Conservation (phyloP, 2,113 vertebrate genomes). For the Leucopternis melanops region DNA sequence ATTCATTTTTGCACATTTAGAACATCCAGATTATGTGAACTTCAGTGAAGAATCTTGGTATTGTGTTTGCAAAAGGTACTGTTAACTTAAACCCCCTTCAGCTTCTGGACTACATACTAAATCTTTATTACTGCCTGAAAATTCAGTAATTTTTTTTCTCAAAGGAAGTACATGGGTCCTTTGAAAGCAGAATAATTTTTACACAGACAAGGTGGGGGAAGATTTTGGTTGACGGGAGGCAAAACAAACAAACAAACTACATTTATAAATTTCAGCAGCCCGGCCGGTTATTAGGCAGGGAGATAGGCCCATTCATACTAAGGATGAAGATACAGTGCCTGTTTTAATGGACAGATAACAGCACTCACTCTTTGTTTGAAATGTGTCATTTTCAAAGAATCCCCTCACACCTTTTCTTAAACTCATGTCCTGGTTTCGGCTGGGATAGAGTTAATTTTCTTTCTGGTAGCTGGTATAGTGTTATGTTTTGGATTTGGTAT, state of each 20-base stretch:
- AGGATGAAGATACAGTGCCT: neutral
- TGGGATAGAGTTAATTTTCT: no score
- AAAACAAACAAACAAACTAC: neutral
- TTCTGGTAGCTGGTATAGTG: no score
- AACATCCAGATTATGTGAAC: neutral
- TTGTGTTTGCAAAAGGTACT: neutral
- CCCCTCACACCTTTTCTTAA: neutral
- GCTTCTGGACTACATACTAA: neutral
- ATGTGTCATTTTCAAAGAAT: neutral
- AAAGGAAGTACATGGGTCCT: neutral
- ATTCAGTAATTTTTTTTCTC: no score
- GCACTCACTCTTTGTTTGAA: neutral
- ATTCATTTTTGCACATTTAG: neutral
- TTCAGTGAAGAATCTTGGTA: neutral
- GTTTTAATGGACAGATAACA: neutral
- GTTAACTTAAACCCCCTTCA: neutral
- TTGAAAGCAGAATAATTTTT: neutral
- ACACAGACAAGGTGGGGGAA: neutral
- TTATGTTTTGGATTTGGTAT: no score
- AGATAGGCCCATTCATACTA: neutral
- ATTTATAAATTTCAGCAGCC: neutral
- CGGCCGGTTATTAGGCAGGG: neutral
- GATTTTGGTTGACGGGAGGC: neutral
- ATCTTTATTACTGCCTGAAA: neutral
- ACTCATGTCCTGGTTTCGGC: no score